Conservation (phyloP, 2,113 vertebrate genomes). For the Phylloscopus trochiloides region DNA sequence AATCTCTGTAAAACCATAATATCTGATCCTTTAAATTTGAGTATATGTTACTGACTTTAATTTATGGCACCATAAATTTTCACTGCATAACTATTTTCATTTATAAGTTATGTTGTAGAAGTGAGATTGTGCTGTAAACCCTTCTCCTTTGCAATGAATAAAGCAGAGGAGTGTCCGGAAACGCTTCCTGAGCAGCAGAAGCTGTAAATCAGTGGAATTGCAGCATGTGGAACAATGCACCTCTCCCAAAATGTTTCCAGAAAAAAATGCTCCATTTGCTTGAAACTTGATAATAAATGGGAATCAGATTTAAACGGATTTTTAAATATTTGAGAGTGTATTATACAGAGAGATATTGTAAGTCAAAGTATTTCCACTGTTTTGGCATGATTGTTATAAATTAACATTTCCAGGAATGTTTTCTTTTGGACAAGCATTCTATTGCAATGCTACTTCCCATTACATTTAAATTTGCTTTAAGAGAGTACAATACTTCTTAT, state of each 20-base stretch:
- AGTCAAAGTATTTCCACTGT: not conserved
- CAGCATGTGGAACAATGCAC: slow-evolving; percentile 16
- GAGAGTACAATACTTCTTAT: not conserved
- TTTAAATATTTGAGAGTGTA: slow-evolving; percentile 48
- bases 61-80: not conserved
- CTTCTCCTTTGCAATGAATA: not conserved
- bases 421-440: not conserved
- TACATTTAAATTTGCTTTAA: not conserved
- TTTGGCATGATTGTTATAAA: not conserved
- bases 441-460: not conserved
- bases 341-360: slow-evolving; percentile 32
- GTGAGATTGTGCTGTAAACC: not conserved
- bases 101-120: not conserved
- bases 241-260: slow-evolving; percentile 57
- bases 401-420: not conserved
- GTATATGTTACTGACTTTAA: not conserved
- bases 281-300: slow-evolving; percentile 49
- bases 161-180: not conserved
- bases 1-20: not conserved
- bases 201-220: slow-evolving; percentile 55
- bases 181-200: not conserved
- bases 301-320: slow-evolving; percentile 64
- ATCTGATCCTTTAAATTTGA: not conserved
- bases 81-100: not conserved
- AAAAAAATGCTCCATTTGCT: slow-evolving; percentile 68